phyloP scores from a whole-genome alignment of 2,113 vertebrate genomes.

The Nesoenas mayeri region DNA sequence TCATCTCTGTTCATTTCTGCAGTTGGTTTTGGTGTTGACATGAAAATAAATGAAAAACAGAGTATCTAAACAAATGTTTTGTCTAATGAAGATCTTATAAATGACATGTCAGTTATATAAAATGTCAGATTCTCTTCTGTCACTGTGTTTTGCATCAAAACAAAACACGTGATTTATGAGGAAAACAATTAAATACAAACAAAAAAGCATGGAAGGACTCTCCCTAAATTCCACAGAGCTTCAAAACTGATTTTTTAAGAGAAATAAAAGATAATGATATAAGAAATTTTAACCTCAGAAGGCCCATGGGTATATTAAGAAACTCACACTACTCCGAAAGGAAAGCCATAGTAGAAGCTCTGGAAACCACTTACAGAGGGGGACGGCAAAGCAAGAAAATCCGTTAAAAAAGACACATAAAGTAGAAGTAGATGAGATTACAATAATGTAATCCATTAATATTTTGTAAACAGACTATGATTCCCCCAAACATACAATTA shows the following conservation, averaged over 20 bases:
- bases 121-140: conserved; percentile 56
- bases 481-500: background rate
- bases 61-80: conserved; percentile 69
- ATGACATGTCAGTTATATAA: conserved; percentile 57
- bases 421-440: background rate
- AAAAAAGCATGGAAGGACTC: conserved; percentile 31
- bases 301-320: background rate
- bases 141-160: conserved; percentile 56
- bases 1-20: conserved; percentile 52
- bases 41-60: conserved; percentile 64
- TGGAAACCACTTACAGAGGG: background rate
- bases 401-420: background rate
- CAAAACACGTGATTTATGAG: conserved; percentile 59
- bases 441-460: background rate
- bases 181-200: conserved; percentile 53
- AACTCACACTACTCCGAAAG: background rate
- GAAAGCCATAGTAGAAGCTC: background rate
- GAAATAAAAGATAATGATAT: conserved; percentile 42
- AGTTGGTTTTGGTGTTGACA: conserved; percentile 64
- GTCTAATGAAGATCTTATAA: conserved; percentile 59
- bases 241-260: conserved; percentile 28
- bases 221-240: conserved; percentile 36
- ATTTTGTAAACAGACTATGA: background rate
- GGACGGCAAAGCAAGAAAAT: background rate
- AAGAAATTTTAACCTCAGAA: background rate